phyloP scores from a whole-genome alignment of 2,888 invertebrate species.

The Myathropa florea region DNA sequence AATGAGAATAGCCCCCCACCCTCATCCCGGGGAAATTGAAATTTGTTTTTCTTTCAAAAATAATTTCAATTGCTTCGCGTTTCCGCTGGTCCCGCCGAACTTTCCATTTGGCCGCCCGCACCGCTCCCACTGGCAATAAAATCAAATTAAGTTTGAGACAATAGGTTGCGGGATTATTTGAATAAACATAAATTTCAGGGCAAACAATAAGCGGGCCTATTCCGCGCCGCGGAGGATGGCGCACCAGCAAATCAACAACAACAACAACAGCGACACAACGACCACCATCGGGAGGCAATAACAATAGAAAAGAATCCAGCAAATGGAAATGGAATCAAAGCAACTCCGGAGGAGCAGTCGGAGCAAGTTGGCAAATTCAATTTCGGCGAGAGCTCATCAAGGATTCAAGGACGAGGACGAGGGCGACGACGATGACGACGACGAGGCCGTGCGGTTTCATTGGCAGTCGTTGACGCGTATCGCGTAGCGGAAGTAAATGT shows the following conservation, averaged over 20 bases:
- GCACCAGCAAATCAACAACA: neutral
- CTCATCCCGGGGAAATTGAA: neutral
- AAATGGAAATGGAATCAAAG: slow-evolving; percentile 8
- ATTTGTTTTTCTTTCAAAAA: neutral
- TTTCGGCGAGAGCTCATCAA: slow-evolving; percentile 51
- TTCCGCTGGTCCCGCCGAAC: slow-evolving; percentile 21
- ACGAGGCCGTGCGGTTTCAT: slow-evolving; percentile 18
- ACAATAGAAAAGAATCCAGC: slow-evolving; percentile 53
- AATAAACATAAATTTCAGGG: slow-evolving; percentile 49
- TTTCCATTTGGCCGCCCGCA: slow-evolving; percentile 6
- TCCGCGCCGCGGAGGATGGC: slow-evolving; percentile 19
- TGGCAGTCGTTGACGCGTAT: slow-evolving; percentile 33
- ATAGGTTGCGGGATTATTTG: slow-evolving; percentile 65
- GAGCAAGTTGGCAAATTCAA: slow-evolving; percentile 58
- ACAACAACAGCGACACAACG: too few species aligned
- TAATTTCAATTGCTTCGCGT: slow-evolving; percentile 45
- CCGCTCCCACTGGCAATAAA: slow-evolving; percentile 47
- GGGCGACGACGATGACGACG: neutral
- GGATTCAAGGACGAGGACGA: neutral
- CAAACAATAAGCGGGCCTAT: slow-evolving; percentile 46
- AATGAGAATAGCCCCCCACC: neutral
- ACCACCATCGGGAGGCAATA: slow-evolving; percentile 15
- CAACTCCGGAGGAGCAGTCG: neutral
- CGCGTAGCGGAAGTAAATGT: slow-evolving; percentile 24
- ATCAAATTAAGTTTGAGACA: slow-evolving; percentile 69